These are phyloP conservation scores for Ostrea denselamellosa DNA, from an alignment of 1,140 invertebrate species.

Conservation along the genomic window DNA sequence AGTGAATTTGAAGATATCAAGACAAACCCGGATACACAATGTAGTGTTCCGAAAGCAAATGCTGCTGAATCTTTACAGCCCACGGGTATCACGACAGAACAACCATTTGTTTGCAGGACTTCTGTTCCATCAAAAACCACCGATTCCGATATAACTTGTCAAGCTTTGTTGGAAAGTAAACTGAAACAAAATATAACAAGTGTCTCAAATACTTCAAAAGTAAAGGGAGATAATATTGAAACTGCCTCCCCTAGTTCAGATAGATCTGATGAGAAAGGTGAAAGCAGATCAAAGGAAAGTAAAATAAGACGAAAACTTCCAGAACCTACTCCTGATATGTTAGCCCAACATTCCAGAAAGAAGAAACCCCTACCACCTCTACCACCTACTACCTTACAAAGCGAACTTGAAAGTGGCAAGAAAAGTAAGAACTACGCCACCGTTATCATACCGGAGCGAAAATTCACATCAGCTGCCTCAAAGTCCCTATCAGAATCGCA, in stretches of 20 bases:
- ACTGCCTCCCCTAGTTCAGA: neutral
- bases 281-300: constrained; percentile 1
- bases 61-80: neutral
- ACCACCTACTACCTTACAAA: constrained; percentile 51
- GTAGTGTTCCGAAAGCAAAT: neutral
- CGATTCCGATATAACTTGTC: neutral
- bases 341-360: constrained; percentile 61
- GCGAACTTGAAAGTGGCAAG: neutral
- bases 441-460: constrained; percentile 24
- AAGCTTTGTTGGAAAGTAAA: neutral
- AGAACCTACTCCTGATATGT: constrained; percentile 69
- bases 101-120: neutral
- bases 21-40: neutral
- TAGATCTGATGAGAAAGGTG: neutral
- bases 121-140: neutral
- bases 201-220: neutral
- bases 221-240: neutral
- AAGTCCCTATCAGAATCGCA: constrained; percentile 38
- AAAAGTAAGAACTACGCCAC: constrained; percentile 29
- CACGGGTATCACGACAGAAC: neutral
- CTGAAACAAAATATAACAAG: neutral
- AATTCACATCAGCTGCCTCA: constrained; percentile 36
- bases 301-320: constrained; percentile 71
- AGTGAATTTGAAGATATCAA: constrained; percentile 43
- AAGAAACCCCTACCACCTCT: constrained; percentile 48